Base-by-base conservation (phyloP, 2,797 vertebrate species). In the Pipistrellus kuhlii region DNA sequence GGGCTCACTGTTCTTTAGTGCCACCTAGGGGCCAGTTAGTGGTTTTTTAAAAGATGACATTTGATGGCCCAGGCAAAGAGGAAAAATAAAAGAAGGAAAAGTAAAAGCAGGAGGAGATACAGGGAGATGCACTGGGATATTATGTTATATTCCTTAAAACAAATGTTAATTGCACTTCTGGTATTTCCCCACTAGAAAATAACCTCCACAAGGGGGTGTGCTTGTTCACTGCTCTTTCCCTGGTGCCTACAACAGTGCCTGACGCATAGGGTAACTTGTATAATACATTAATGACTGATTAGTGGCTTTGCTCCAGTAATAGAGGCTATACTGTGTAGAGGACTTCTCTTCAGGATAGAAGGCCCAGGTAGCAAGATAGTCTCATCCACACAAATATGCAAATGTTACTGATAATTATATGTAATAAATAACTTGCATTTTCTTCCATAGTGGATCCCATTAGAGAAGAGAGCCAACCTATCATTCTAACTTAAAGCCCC, bases 1-100 rank as follows among this genome's bases (percentile, higher is more conserved):
- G 35, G 32, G 44, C 59, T 97, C 4, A 21, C 75, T 84, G 57
- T 94, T 90, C 89, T 71, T 92, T 96, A 96, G 94, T 97, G 97
- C 98, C 98, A 97, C 93, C 97, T 98, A 93, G 96, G 95, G 97
- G 97, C 77, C 75, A 77, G 23, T 76, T 91, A 87, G 57, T 90
- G n/a, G 76, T 88, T 87, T 85, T 27, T 27, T 77, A 44, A 83
- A 91, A 75, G n/a, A 93, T 78, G 55, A 72, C 44, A 84, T 76
- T 69, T 55, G 51, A 35, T 72, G 57, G 85, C 55, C 66, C 41
- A 75, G 53, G 18, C 62, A 75, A 91, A 84, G 68, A 93, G 35
- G 25, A 73, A 85, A 73, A 72, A 41, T 27, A 53, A 85, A 57
- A 57, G 25, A 25, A 41, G n/a, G 23, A 21, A 68, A 57, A 64